Evolutionary conservation across 2,888 invertebrate genomes (phyloP).

Genomic region (Muscina levida): DNA sequence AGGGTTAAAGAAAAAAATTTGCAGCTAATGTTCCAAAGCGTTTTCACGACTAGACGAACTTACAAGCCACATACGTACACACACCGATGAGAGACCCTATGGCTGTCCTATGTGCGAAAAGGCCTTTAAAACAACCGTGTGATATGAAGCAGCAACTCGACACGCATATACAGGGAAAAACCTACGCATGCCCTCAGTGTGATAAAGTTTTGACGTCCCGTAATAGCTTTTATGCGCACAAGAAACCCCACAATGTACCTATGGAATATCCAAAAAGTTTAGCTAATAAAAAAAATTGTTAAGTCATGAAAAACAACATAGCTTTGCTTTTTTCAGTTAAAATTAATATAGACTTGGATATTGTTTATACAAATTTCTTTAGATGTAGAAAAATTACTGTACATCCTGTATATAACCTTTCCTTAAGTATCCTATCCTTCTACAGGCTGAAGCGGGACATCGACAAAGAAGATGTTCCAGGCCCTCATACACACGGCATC

Average conservation of each 20-base stretch:
- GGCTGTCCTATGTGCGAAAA: conserved; percentile 56
- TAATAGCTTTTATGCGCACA: conserved; percentile 64
- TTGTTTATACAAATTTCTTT: too few relatives aligned
- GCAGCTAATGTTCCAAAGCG: conserved; percentile 56
- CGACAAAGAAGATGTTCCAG: too few relatives aligned
- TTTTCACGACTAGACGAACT: conserved; percentile 61
- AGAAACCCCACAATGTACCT: conserved; percentile 53
- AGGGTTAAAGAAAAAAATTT: conserved; percentile 41
- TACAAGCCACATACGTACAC: conserved; percentile 61
- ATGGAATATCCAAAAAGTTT: too few relatives aligned
- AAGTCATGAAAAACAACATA: too few relatives aligned
- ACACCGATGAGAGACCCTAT: conserved; percentile 66
- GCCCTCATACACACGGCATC: too few relatives aligned
- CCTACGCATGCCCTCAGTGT: conserved; percentile 59
- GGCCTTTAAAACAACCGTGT: conserved; percentile 57
- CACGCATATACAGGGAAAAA: conserved; percentile 47
- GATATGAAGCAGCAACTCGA: conserved; percentile 58
- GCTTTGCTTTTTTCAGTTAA: too few relatives aligned
- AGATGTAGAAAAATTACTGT: too few relatives aligned
- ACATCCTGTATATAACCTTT: too few relatives aligned
- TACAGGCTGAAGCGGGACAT: too few relatives aligned
- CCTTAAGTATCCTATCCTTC: too few relatives aligned
- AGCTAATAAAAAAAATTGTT: too few relatives aligned
- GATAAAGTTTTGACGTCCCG: conserved; percentile 52
- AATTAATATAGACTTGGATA: too few relatives aligned